Base-by-base conservation (phyloP, 1,140 invertebrate genomes). In the Carcinoscorpius rotundicauda region DNA sequence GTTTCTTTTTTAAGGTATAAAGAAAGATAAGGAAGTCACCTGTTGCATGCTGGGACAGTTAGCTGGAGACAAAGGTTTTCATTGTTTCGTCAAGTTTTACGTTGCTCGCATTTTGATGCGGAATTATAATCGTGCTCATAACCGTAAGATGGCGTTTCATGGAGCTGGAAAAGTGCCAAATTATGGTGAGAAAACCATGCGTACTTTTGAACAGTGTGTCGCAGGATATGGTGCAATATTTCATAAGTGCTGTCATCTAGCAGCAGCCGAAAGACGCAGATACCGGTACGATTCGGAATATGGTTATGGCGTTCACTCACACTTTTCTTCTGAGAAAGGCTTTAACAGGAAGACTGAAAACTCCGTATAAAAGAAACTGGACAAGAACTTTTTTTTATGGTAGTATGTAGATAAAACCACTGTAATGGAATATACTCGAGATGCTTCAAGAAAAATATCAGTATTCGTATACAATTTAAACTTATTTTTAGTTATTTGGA, bases 21-120 rank as follows among this genome's bases (percentile, higher is more conserved):
- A n/a, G 5, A 55, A 51, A 55, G 65, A 59, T 51, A 68, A 70
- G 64, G 64, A 71, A 48, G 58, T 60, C 8, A 68, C 73, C 0
- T 75, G 74, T 58, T 75, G 74, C 63, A 71, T 71, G 66, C 63
- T 75, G 49, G 74, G 74, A 9, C 61, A 65, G 48, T 51, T 75
- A 49, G 74, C 74, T 6, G 74, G 74, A 3, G 68, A 74, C 59
- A 75, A 74, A 67, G 74, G 74, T 8, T 75, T 73, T 65, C 72
- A 74, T 57, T 75, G 74, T 61, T 66, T 69, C 51, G 72, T 70
- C 4, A 62, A 69, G 4, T 74, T 74, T 60, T 75, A 75, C 64
- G 63, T 65, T 3, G 63, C 68, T 6, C 64, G 69, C 4, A 65
- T 75, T 6, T 9, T 66, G 10, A 52, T 64, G 51, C 64, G 74